Percentiles rank a stretch among this genome's conserved stretches.
Conservation (phyloP, 2,113 vertebrate genomes). For the Oxyura jamaicensis region DNA sequence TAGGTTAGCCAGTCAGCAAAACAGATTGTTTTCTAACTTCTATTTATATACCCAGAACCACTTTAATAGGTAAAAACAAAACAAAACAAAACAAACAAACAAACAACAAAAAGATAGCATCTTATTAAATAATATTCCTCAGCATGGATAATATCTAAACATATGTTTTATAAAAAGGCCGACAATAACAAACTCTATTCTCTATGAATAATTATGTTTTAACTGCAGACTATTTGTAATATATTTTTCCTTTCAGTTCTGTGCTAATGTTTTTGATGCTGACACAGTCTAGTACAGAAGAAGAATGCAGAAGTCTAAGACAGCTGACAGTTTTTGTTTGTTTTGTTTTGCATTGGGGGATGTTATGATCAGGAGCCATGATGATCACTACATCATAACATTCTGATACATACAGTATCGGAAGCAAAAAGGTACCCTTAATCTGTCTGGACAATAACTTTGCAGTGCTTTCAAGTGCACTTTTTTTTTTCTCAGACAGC, state of each 20-base stretch:
- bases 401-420: not conserved
- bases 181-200: constrained; percentile 56
- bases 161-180: constrained; percentile 20
- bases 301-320: not conserved
- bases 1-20: not conserved
- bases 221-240: constrained; percentile 13
- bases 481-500: not conserved
- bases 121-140: constrained; percentile 45
- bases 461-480: not conserved
- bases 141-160: constrained; percentile 36
- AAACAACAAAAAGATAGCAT: not conserved
- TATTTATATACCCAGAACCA: not conserved
- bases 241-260: constrained; percentile 58
- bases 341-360: not conserved
- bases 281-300: constrained; percentile 10
- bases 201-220: constrained; percentile 70
- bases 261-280: not conserved
- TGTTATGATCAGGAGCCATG: not conserved
- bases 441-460: not conserved
- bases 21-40: constrained; percentile 14
- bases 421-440: not conserved
- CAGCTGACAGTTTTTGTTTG: not conserved
- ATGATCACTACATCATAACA: too few species aligned
- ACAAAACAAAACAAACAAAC: too few species aligned
- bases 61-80: constrained; percentile 9